Conservation (phyloP, 2,113 vertebrate species). For the Redunca redunca region DNA sequence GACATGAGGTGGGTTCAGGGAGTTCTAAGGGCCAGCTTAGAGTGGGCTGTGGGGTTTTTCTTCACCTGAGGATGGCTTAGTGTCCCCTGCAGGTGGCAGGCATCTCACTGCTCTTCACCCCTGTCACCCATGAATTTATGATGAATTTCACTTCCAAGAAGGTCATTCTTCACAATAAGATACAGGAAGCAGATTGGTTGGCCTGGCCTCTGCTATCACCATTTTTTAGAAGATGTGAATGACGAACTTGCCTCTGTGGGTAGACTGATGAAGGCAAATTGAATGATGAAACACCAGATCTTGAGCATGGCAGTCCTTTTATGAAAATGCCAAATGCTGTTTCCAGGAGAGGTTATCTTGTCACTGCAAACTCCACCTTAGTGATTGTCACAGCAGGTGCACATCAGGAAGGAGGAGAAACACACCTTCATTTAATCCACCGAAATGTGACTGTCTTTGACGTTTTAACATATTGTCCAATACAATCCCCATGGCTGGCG, state of each 20-base stretch:
- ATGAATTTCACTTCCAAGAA: slow-evolving; percentile 79
- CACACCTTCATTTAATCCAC: slow-evolving; percentile 84
- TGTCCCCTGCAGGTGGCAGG: not conserved
- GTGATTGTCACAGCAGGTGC: slow-evolving; percentile 85
- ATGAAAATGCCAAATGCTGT: slow-evolving; percentile 85
- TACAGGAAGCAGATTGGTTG: slow-evolving; percentile 81
- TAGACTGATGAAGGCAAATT: slow-evolving; percentile 84
- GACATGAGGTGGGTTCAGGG: not conserved
- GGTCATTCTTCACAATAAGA: slow-evolving; percentile 74
- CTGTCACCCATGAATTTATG: slow-evolving; percentile 74
- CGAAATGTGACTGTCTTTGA: slow-evolving; percentile 85
- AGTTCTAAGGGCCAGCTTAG: not conserved
- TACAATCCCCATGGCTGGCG: slow-evolving; percentile 83
- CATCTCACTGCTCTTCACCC: not conserved
- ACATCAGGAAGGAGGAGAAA: slow-evolving; percentile 85
- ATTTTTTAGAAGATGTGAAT: slow-evolving; percentile 83
- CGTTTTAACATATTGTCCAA: slow-evolving; percentile 86
- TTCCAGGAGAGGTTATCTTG: slow-evolving; percentile 86
- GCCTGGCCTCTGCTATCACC: slow-evolving; percentile 81
- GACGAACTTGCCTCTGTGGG: slow-evolving; percentile 84
- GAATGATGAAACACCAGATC: slow-evolving; percentile 84
- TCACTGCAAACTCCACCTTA: slow-evolving; percentile 82
- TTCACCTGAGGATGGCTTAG: not conserved
- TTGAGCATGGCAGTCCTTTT: slow-evolving; percentile 85
- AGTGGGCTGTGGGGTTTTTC: not conserved